Evolutionary conservation across 2,888 invertebrate genomes (phyloP), one percentile per base, ranked within the genome.

Genomic region (Zaprionus lineosus): DNA sequence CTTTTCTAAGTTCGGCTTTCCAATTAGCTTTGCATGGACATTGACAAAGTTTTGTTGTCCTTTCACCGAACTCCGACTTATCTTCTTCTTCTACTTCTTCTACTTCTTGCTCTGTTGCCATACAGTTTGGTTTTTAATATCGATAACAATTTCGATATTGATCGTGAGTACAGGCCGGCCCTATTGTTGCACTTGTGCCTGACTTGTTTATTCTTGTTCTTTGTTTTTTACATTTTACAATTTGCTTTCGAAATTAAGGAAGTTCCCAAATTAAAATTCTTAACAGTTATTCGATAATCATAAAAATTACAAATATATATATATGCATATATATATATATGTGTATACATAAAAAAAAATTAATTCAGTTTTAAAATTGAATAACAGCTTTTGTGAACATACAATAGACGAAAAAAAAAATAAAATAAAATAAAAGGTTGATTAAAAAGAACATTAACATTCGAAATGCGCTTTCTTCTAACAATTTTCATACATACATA

Each of bases 351-450:
- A 53, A 33, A 50, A 56, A 59, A 60, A 66, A 44, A 47, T 8
- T 9, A 33, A 50, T 44, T 57, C 11, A 14, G 37, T 53, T 47
- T 69, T 53, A 63, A 58, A 71, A 70, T 69, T 59, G 79, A 83
- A 64, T 59, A 74, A 74, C 65, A 53, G 44, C 75, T 76, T 71
- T 75, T 71, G 76, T 76, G 65, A 74, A 58, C 69, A 52, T 36
- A 40, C 36, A 56, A 24, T 52, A 46, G 63, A 11, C 26, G 52
- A 6, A 24, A 19, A 43, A 33, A 41, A 57, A 43, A 12, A 31
- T 9, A 24, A 8, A 39, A 26, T 39, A 48, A 50, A 43, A 53
- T 26, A 33, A 36, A 26, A 44, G 19, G 43, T 50, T 56, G 63
- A 39, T 61, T 24, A 40, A 16, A 26, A 29, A 36, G 8, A 36